Conservation (phyloP, 2,797 vertebrate genomes). For the Channa striata region DNA sequence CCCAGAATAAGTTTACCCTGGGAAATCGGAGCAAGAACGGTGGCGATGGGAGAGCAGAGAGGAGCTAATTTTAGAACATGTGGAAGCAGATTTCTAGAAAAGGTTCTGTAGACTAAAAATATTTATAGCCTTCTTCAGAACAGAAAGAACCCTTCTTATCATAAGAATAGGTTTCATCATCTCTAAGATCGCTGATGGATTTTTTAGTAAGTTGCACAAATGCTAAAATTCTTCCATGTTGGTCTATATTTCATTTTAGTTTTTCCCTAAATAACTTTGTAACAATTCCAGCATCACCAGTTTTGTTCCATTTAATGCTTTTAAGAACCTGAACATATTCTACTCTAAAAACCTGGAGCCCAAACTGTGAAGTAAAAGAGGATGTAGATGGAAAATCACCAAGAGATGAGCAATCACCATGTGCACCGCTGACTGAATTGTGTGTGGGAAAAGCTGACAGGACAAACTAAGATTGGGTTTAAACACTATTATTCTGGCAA, state of each 20-base stretch:
- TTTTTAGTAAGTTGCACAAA: neutral
- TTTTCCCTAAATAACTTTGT: slow-evolving; percentile 7
- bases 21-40: slow-evolving; percentile 67
- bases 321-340: slow-evolving; percentile 45
- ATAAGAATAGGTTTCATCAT: neutral
- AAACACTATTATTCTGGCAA: slow-evolving; percentile 96
- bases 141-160: neutral
- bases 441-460: slow-evolving; percentile 72
- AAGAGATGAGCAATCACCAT: slow-evolving; percentile 81
- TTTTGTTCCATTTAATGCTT: slow-evolving; percentile 42
- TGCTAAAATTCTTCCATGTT: neutral
- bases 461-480: slow-evolving; percentile 93
- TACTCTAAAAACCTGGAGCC: slow-evolving; percentile 49
- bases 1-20: slow-evolving; percentile 75
- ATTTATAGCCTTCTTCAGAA: neutral
- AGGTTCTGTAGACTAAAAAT: too few relatives aligned
- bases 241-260: neutral
- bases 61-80: slow-evolving; percentile 61
- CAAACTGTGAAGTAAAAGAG: slow-evolving; percentile 56
- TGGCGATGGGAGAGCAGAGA: slow-evolving; percentile 29
- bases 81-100: slow-evolving; percentile 4
- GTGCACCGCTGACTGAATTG: slow-evolving; percentile 64
- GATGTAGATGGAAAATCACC: slow-evolving; percentile 71
- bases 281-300: slow-evolving; percentile 4
- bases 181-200: neutral